Conservation (phyloP, 2,113 vertebrate genomes). For the Actinemys pallida region DNA sequence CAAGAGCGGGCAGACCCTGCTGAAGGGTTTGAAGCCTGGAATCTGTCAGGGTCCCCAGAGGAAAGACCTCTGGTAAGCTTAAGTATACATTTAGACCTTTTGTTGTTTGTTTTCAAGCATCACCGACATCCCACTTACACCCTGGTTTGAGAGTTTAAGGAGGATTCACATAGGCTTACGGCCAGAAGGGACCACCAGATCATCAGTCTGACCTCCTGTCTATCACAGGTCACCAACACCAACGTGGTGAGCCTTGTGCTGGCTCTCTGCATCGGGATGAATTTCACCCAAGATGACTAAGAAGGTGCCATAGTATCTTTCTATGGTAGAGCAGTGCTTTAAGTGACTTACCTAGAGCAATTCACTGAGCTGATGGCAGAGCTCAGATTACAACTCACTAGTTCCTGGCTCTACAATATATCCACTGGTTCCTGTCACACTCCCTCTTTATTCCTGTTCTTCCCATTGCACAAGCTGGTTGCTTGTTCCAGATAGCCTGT, state of each 20-base stretch:
- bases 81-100: not conserved
- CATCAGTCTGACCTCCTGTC: too few species aligned
- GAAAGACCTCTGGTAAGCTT: not conserved
- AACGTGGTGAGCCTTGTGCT: not conserved
- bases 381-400: fast-evolving
- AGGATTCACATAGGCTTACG: too few species aligned
- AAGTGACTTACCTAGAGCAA: fast-evolving
- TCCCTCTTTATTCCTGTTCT: not conserved
- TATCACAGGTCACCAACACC: too few species aligned
- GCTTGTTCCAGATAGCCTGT: fast-evolving
- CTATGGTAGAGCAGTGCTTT: fast-evolving
- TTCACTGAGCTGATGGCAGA: fast-evolving
- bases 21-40: not conserved
- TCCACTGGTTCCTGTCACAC: not conserved
- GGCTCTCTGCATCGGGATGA: fast-evolving
- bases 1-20: not conserved
- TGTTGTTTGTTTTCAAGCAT: not conserved
- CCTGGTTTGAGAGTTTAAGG: too few species aligned
- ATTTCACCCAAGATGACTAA: not conserved
- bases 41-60: not conserved
- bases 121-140: too few species aligned
- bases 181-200: too few species aligned
- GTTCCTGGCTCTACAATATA: too few species aligned
- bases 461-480: not conserved
- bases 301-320: not conserved